These are phyloP conservation scores for Lepus europaeus DNA, from an alignment of 2,113 vertebrate species.

Conservation along the genomic window DNA sequence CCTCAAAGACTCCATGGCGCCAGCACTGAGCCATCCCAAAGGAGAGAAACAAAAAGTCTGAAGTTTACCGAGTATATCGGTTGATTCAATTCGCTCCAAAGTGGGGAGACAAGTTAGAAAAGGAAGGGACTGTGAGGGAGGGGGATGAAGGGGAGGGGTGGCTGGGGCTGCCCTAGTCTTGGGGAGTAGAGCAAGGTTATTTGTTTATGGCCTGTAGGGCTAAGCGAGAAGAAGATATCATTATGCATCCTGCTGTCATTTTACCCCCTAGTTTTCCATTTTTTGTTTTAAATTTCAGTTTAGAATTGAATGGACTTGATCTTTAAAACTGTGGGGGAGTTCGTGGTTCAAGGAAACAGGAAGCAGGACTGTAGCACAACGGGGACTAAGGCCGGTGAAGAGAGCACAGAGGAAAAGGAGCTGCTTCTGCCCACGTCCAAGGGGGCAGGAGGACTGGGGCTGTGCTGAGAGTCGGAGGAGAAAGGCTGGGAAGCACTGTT, in stretches of 20 bases:
- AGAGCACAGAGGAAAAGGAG: background rate
- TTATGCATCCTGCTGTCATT: background rate
- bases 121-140: background rate
- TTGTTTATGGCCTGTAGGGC: background rate
- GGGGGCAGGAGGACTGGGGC: background rate
- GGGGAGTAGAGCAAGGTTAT: background rate
- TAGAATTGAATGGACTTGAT: background rate
- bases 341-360: background rate
- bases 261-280: background rate
- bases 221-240: background rate
- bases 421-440: rapidly evolving
- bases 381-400: background rate
- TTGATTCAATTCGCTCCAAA: background rate
- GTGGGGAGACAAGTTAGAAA: background rate
- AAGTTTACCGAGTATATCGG: background rate
- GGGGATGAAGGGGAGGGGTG: rapidly evolving
- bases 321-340: background rate
- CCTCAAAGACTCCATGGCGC: background rate
- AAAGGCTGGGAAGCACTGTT: background rate
- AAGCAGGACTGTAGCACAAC: background rate
- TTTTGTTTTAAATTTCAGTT: conserved; percentile 46
- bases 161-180: background rate
- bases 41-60: background rate
- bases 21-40: background rate
- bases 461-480: background rate